Conservation (phyloP, 1,140 invertebrate species). For the Brachystomella parvula region DNA sequence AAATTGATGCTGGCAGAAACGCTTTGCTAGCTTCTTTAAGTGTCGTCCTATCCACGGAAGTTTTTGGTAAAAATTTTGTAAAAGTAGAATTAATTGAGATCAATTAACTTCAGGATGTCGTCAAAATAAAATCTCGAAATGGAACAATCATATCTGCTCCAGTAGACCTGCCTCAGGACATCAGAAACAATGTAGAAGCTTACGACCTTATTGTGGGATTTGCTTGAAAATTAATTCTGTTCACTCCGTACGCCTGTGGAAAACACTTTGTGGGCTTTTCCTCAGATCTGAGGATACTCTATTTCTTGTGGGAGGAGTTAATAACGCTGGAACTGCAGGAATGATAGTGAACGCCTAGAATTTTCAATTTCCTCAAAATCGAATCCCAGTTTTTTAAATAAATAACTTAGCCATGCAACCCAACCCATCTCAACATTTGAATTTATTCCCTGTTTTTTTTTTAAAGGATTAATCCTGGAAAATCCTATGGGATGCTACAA, state of each 20-base stretch:
- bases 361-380: neutral
- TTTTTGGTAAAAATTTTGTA: neutral
- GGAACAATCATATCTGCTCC: conserved; percentile 9
- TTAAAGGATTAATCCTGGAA: conserved; percentile 25
- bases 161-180: conserved; percentile 14
- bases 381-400: neutral
- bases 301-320: conserved; percentile 15
- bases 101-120: conserved; percentile 8
- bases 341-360: conserved; percentile 15
- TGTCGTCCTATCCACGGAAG: too few species aligned
- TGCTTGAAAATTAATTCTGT: conserved; percentile 29
- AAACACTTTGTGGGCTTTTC: conserved; percentile 16
- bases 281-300: conserved; percentile 18
- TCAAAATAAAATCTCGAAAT: conserved; percentile 4
- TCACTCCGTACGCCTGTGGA: conserved; percentile 27
- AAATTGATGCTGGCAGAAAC: too few species aligned
- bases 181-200: conserved; percentile 15
- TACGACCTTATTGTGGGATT: conserved; percentile 26
- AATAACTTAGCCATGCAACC: too few species aligned
- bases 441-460: too few species aligned
- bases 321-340: conserved; percentile 19
- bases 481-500: conserved; percentile 21
- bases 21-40: too few species aligned
- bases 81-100: neutral
- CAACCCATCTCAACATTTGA: too few species aligned